Conservation (phyloP, 1,140 invertebrate species). For the Drosophila melanogaster region DNA sequence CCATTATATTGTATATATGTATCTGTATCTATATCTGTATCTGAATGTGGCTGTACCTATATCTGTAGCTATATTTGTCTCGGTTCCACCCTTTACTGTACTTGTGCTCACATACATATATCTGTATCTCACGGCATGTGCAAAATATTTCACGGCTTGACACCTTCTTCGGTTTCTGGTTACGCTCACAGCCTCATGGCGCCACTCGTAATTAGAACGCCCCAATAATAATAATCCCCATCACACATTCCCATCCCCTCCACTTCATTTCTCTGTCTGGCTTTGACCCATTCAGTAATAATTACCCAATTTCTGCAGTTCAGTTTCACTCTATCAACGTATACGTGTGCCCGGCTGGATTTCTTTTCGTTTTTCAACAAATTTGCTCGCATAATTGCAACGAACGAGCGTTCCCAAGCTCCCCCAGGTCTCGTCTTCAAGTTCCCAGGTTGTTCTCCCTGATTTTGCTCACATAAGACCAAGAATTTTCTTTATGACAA, state of each 20-base stretch:
- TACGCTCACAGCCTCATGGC: constrained; percentile 65
- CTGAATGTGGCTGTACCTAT: constrained; percentile 22
- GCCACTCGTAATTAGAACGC: constrained; percentile 69
- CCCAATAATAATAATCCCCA: constrained; percentile 13
- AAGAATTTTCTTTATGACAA: constrained; percentile 45
- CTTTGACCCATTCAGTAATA: constrained; percentile 43
- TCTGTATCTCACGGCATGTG: constrained; percentile 56
- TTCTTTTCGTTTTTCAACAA: constrained; percentile 18
- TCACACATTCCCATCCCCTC: neutral
- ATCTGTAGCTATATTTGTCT: constrained; percentile 1
- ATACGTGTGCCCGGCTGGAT: constrained; percentile 59
- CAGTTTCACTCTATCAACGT: constrained; percentile 44
- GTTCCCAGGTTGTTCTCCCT: constrained; percentile 5
- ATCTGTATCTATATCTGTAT: constrained; percentile 20
- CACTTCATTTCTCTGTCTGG: constrained; percentile 15
- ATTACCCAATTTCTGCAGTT: constrained; percentile 65
- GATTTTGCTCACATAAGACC: constrained; percentile 33
- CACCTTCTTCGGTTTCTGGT: constrained; percentile 51
- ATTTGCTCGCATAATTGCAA: constrained; percentile 46
- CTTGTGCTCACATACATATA: neutral
- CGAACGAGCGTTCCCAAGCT: constrained; percentile 37
- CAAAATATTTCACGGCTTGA: constrained; percentile 25
- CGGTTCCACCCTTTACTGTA: neutral
- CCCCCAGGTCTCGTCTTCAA: constrained; percentile 1
- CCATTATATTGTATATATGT: constrained; percentile 61